Evolutionary conservation across 2,888 invertebrate genomes (phyloP).

Genomic region (Lumbricus terrestris): DNA sequence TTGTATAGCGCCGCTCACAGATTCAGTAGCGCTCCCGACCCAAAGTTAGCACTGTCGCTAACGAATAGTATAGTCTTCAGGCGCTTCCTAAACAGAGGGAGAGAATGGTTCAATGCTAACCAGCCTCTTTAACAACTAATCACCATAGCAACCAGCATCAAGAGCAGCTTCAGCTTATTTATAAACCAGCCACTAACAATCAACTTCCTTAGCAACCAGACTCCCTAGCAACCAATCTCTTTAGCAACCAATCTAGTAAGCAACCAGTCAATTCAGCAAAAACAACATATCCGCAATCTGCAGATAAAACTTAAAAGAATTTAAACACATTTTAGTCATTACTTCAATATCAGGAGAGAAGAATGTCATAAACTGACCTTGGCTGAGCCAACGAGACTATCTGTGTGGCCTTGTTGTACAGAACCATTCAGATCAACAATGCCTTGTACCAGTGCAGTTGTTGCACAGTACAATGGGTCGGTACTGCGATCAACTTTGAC

Average conservation of each 20-base stretch:
- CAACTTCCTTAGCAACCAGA: too few relatives aligned
- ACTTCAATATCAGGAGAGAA: background rate
- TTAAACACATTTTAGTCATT: background rate
- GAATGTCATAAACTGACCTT: background rate
- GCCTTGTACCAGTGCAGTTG: conserved; percentile 74
- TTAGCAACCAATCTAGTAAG: too few relatives aligned
- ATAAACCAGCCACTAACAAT: too few relatives aligned
- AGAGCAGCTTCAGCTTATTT: too few relatives aligned
- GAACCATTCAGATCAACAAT: background rate
- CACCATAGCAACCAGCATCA: too few relatives aligned
- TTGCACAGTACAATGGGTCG: conserved; percentile 83
- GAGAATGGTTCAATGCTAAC: background rate
- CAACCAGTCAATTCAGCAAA: background rate
- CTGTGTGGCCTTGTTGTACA: background rate
- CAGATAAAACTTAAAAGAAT: background rate
- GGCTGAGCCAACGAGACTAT: background rate
- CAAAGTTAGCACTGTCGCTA: too few relatives aligned
- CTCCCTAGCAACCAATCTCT: too few relatives aligned
- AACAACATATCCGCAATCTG: background rate
- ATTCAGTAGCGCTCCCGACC: too few relatives aligned
- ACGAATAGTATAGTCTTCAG: too few relatives aligned
- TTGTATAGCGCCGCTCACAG: too few relatives aligned
- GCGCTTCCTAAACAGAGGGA: too few relatives aligned
- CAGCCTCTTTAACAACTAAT: too few relatives aligned
- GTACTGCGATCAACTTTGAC: conserved; percentile 67